Conservation (phyloP, 2,888 invertebrate genomes). For the Dioctria rufipes region DNA sequence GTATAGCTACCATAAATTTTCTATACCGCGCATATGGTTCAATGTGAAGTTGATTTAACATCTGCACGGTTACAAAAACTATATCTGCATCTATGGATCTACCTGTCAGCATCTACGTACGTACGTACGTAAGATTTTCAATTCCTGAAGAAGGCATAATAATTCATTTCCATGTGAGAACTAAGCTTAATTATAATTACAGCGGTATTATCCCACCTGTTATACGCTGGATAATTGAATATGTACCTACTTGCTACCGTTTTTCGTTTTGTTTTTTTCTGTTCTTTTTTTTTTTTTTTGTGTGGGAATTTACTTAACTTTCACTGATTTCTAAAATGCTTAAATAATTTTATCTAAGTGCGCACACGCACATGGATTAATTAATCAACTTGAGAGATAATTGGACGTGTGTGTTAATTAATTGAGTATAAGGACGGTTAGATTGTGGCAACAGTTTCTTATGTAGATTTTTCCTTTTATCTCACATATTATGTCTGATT, state of each 20-base stretch:
- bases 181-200: too few relatives aligned
- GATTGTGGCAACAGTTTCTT: background rate
- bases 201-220: too few relatives aligned
- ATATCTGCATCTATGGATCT: background rate
- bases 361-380: conserved; percentile 19
- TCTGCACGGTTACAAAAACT: background rate
- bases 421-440: background rate
- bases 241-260: background rate
- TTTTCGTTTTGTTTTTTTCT: background rate
- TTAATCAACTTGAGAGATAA: conserved; percentile 6
- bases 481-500: background rate
- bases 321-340: background rate
- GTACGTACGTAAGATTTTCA: too few relatives aligned
- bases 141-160: too few relatives aligned
- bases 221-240: background rate
- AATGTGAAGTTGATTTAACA: conserved; percentile 18
- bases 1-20: background rate
- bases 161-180: too few relatives aligned
- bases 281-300: background rate
- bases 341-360: background rate
- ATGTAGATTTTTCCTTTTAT: conserved; percentile 29
- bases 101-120: too few relatives aligned
- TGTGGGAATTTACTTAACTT: conserved; percentile 3
- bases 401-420: conserved; percentile 27
- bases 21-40: too few relatives aligned